Base-by-base conservation (phyloP, 2,113 vertebrate species). In the Thymallus thymallus region DNA sequence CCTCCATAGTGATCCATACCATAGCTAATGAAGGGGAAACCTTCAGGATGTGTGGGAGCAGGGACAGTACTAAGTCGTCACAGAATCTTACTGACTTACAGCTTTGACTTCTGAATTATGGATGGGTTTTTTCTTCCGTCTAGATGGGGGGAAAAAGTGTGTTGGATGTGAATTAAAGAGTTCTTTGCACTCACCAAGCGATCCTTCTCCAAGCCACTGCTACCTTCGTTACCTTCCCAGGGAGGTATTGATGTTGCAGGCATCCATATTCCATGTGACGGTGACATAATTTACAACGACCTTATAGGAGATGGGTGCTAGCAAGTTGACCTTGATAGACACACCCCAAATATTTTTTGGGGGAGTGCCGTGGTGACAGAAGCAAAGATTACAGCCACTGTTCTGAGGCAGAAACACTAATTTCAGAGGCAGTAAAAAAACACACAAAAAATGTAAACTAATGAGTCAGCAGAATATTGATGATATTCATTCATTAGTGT, bases 301-400 rank as follows among this genome's bases (percentile, higher is more conserved):
- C 68, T 60, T 51, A 51, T 65, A 35, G 24, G 62, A 45, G 70
- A 69, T 30, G 56, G 32, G 62, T 65, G 55, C 29, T 32, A 66
- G 71, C 71, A 72, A 46, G n/a, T 4, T 61, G 70, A 75, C 77
- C 72, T 75, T 79, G 70, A 81, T 72, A 67, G 68, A 70, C 26
- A 63, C n/a, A n/a, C n/a, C 75, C 48, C 56, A 74, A 29, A 13
- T 23, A 71, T 55, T 69, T 51, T 13, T 7, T 56, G 41, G n/a
- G n/a, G n/a, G n/a, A 13, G 29, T 26, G 12, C n/a, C 12, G 60
- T n/a, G 3, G 7, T 51, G 3, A 51, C 30, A 46, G 41, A 73
- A 24, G 35, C 56, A 5, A 60, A 60, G n/a, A 23, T 60, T n/a
- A 60, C 18, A 55, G 51, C 51, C 56, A 23, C 56, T n/a, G n/a